These are phyloP conservation scores for Eupithecia vulgata DNA, from an alignment of 2,888 invertebrate species.

Conservation along the genomic window DNA sequence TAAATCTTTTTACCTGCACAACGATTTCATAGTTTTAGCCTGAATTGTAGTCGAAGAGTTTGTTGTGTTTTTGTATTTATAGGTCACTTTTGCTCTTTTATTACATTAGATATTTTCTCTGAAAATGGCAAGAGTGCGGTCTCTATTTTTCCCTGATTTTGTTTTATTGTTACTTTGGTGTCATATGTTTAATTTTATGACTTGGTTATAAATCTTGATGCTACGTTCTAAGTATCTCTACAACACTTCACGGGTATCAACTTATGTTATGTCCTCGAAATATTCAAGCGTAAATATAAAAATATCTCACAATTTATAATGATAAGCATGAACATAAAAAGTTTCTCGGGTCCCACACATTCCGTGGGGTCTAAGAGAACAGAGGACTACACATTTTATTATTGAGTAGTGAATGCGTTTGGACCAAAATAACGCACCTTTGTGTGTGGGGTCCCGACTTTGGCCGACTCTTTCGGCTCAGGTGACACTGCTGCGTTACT, in stretches of 20 bases:
- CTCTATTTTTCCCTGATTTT: not conserved
- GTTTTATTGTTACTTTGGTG: conserved; percentile 7
- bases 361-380: conserved; percentile 72
- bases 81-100: not conserved
- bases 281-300: conserved; percentile 65
- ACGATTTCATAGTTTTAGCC: too few relatives aligned
- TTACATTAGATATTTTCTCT: not conserved
- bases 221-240: conserved; percentile 35
- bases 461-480: conserved; percentile 67
- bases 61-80: too few relatives aligned
- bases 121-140: not conserved
- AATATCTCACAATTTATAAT: conserved; percentile 69
- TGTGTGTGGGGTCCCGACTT: conserved; percentile 69
- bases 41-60: too few relatives aligned
- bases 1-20: too few relatives aligned
- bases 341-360: conserved; percentile 57
- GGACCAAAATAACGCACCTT: conserved; percentile 75
- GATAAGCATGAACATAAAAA: conserved; percentile 66
- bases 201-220: conserved; percentile 19
- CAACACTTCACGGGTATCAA: conserved; percentile 34
- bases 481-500: conserved; percentile 79
- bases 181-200: conserved; percentile 20
- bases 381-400: conserved; percentile 67
- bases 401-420: conserved; percentile 66
- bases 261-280: conserved; percentile 49